Conservation (phyloP, 2,888 invertebrate species). For the Beris morrisii region DNA sequence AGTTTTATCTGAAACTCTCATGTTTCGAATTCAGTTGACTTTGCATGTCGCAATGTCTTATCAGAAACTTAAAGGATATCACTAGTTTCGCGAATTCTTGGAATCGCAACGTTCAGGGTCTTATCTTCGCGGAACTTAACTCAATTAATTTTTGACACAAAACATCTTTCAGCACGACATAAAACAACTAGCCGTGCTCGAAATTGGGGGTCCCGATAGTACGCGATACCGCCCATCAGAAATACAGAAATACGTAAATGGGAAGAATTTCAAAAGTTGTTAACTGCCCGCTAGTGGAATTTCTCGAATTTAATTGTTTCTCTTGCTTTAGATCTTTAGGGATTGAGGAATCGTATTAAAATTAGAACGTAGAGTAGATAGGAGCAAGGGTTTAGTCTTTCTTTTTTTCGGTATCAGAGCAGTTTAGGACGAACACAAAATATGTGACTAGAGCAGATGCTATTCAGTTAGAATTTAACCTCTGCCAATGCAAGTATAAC, state of each 20-base stretch:
- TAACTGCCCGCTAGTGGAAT: slow-evolving; percentile 4
- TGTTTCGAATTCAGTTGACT: slow-evolving; percentile 7
- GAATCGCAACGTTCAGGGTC: slow-evolving; percentile 15
- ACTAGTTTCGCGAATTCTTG: slow-evolving; percentile 12
- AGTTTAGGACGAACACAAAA: no score
- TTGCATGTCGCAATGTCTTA: slow-evolving; percentile 25
- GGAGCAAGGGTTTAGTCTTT: no score
- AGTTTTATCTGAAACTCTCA: not conserved
- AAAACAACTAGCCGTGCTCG: no score
- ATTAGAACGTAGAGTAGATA: no score
- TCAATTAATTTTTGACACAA: slow-evolving; percentile 29
- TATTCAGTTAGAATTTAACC: no score
- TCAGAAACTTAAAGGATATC: slow-evolving; percentile 28
- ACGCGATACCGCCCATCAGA: no score
- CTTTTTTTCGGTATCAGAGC: no score
- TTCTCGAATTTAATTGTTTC: slow-evolving; percentile 3
- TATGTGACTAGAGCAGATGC: no score
- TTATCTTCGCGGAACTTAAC: slow-evolving; percentile 19
- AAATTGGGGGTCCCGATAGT: no score
- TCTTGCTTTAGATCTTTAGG: not conserved
- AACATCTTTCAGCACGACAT: slow-evolving; percentile 6
- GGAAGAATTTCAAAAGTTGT: slow-evolving; percentile 6
- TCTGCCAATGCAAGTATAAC: no score
- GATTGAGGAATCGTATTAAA: no score
- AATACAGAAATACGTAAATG: not conserved